phyloP scores from a whole-genome alignment of 2,113 vertebrate genomes.

The Erinaceus europaeus region DNA sequence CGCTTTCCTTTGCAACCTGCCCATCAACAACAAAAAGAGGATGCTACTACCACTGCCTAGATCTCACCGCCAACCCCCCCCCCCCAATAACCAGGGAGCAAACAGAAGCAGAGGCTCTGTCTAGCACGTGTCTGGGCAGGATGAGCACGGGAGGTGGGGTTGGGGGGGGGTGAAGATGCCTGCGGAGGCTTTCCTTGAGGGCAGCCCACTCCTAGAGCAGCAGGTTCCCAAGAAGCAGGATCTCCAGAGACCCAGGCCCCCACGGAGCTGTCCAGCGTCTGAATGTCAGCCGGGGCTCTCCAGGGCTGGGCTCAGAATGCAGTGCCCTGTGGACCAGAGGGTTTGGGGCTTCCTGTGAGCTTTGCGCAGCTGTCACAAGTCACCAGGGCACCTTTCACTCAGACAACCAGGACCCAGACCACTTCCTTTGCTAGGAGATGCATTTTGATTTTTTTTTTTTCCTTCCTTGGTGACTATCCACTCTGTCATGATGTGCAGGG shows the following conservation, averaged over 20 bases:
- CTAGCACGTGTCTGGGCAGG: background rate
- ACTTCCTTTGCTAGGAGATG: background rate
- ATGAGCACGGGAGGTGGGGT: background rate
- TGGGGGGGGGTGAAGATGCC: background rate
- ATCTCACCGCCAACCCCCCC: background rate
- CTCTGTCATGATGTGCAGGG: background rate
- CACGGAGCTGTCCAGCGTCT: background rate
- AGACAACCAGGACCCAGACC: background rate
- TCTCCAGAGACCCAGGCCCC: no score
- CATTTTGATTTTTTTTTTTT: background rate
- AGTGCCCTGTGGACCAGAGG: background rate
- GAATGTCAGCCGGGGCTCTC: background rate
- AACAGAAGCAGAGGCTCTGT: background rate
- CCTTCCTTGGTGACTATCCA: background rate
- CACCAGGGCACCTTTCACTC: background rate
- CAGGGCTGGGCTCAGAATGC: background rate
- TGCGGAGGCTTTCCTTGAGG: background rate
- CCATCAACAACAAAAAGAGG: background rate
- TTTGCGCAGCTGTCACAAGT: fast-evolving
- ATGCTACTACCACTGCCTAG: background rate
- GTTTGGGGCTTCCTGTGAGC: no score
- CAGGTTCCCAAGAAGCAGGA: background rate
- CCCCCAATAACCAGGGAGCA: background rate
- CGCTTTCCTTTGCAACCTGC: background rate
- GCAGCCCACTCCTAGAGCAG: background rate